Evolutionary conservation across 2,113 vertebrate species (phyloP).

Genomic region (Erythrocebus patas): DNA sequence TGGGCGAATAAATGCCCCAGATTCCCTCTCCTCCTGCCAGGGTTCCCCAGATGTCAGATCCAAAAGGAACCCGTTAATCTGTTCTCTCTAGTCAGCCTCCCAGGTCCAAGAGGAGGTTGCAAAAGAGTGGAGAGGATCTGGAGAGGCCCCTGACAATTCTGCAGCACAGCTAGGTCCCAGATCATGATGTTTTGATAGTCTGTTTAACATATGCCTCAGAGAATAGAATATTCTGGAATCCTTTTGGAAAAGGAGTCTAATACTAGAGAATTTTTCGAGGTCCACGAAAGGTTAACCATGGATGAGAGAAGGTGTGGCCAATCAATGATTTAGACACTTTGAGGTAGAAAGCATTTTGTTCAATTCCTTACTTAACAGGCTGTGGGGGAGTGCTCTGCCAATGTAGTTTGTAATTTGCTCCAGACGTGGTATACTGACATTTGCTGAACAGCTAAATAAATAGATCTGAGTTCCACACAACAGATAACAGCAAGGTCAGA

Average conservation of each 20-base stretch:
- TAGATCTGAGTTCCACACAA: conserved; percentile 60
- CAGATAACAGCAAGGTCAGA: conserved; percentile 70
- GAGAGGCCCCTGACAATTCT: too few relatives aligned
- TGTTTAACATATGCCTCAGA: background rate
- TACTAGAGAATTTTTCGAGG: background rate
- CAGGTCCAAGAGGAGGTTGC: too few relatives aligned
- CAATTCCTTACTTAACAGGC: conserved; percentile 52
- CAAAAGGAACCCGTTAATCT: background rate
- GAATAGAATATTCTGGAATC: background rate
- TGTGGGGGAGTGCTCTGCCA: conserved; percentile 41
- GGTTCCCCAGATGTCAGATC: background rate
- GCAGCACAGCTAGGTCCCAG: background rate
- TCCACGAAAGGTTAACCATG: background rate
- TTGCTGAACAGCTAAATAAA: conserved; percentile 72
- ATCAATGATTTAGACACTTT: conserved; percentile 52
- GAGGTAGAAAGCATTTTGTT: conserved; percentile 60
- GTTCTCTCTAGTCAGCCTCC: background rate
- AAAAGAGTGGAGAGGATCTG: background rate
- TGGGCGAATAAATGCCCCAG: background rate
- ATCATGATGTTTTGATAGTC: background rate
- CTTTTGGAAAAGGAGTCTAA: background rate
- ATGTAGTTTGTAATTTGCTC: conserved; percentile 75
- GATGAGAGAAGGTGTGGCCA: background rate
- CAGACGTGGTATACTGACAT: conserved; percentile 65
- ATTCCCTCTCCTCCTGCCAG: background rate